Percentiles rank a stretch among this genome's conserved stretches.
These are phyloP conservation scores for Lanistes nyassanus DNA, from an alignment of 1,140 invertebrate genomes.

Conservation along the genomic window DNA sequence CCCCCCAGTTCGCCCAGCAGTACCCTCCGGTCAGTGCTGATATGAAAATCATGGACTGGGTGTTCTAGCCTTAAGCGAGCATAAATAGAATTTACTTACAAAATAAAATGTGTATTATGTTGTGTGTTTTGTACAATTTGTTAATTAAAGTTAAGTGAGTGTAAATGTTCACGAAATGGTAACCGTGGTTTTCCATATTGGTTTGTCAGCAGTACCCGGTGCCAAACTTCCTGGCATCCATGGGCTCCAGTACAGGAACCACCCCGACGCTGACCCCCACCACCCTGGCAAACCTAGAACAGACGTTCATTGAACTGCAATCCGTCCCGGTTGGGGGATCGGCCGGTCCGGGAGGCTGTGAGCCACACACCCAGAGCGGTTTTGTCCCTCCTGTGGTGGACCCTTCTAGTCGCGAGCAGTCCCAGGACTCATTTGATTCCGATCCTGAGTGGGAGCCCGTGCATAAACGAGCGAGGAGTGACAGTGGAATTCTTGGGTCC, in stretches of 20 bases:
- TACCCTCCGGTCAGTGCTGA: constrained; percentile 27
- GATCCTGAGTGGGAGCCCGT: constrained; percentile 47
- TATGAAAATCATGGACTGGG: not conserved
- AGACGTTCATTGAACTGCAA: constrained; percentile 74
- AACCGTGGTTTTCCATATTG: constrained; percentile 18
- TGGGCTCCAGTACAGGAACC: constrained; percentile 76
- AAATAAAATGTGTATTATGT: constrained; percentile 1
- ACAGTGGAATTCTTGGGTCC: constrained; percentile 12
- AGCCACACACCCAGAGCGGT: constrained; percentile 85
- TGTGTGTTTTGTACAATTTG: not conserved
- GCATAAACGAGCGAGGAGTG: constrained; percentile 26
- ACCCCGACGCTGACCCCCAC: constrained; percentile 93
- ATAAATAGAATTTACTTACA: not conserved
- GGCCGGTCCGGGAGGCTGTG: constrained; percentile 56
- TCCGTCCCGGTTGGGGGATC: constrained; percentile 70
- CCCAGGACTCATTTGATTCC: constrained; percentile 43
- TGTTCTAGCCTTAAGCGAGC: not conserved
- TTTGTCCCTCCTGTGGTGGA: constrained; percentile 85
- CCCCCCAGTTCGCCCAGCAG: constrained; percentile 26
- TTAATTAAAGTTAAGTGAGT: not conserved
- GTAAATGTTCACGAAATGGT: not conserved
- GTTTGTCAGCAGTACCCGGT: constrained; percentile 49
- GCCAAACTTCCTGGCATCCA: constrained; percentile 43
- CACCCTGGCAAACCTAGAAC: constrained; percentile 89
- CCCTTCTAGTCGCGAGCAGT: constrained; percentile 64